These are phyloP conservation scores for Percopsis transmontana DNA, from an alignment of 2,113 vertebrate species.

Conservation along the genomic window DNA sequence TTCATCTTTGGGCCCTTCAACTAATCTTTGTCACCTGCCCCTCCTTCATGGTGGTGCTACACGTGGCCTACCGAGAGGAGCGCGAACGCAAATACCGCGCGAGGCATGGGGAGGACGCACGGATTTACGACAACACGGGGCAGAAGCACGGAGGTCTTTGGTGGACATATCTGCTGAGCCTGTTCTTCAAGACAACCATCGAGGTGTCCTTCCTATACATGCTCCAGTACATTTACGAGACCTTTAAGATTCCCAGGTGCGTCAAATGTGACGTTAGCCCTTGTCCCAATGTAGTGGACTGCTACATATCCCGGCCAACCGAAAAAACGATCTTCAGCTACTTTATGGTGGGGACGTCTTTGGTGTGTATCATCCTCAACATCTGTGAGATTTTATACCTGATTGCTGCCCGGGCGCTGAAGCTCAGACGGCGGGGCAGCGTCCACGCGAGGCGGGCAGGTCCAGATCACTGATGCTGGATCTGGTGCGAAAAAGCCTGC, in stretches of 20 bases:
- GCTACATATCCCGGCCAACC: constrained; percentile 80
- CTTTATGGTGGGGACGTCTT: constrained; percentile 82
- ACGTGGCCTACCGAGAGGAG: constrained; percentile 78
- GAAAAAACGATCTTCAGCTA: constrained; percentile 85
- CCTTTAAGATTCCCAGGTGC: constrained; percentile 77
- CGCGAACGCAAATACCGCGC: constrained; percentile 71
- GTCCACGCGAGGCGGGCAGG: constrained; percentile 12
- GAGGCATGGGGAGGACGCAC: constrained; percentile 63
- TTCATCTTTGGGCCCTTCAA: constrained; percentile 91
- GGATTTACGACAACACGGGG: constrained; percentile 74
- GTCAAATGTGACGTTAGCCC: constrained; percentile 77
- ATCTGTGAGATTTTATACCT: constrained; percentile 81
- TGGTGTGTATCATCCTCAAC: constrained; percentile 80
- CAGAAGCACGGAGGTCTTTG: constrained; percentile 89
- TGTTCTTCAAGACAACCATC: constrained; percentile 78
- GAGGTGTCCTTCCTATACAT: constrained; percentile 80
- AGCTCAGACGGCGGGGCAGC: constrained; percentile 31
- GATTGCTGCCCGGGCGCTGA: constrained; percentile 66
- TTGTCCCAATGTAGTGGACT: constrained; percentile 81
- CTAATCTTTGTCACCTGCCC: constrained; percentile 93
- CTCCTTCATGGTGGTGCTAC: constrained; percentile 81
- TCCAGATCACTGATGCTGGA: neutral
- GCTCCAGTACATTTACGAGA: constrained; percentile 78
- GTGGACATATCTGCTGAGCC: constrained; percentile 88
- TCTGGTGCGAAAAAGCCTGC: constrained; percentile 6